phyloP scores from a whole-genome alignment of 2,888 invertebrate species.

The Plagodis dolabraria region DNA sequence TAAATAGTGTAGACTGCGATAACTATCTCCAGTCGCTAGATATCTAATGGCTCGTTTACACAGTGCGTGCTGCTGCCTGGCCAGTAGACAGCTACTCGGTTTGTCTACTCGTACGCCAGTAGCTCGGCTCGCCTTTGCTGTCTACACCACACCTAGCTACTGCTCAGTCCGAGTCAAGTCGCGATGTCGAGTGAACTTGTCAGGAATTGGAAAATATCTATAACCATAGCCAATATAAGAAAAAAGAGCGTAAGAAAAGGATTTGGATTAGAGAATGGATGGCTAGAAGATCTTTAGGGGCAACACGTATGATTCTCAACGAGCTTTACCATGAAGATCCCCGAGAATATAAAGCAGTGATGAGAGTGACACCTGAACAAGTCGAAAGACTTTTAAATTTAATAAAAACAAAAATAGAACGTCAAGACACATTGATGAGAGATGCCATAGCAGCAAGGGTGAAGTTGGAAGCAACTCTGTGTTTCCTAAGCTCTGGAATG shows the following conservation, averaged over 20 bases:
- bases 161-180: constrained; percentile 19
- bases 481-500: constrained; percentile 26
- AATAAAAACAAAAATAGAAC: constrained; percentile 26
- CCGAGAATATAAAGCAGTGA: constrained; percentile 28
- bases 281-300: constrained; percentile 21
- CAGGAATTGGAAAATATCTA: constrained; percentile 27
- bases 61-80: constrained; percentile 26
- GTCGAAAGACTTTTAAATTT: constrained; percentile 30
- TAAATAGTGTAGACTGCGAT: too few species aligned
- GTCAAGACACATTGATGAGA: constrained; percentile 26
- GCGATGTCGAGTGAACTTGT: constrained; percentile 20
- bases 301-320: constrained; percentile 29
- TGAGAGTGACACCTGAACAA: constrained; percentile 30
- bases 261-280: constrained; percentile 27
- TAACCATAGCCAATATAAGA: constrained; percentile 24
- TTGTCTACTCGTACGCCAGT: constrained; percentile 28
- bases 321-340: constrained; percentile 34
- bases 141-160: constrained; percentile 23
- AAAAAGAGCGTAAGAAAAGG: constrained; percentile 24
- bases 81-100: constrained; percentile 33
- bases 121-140: constrained; percentile 25
- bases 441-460: constrained; percentile 29
- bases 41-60: constrained; percentile 30
- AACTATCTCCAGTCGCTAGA: too few species aligned
- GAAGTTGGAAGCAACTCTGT: constrained; percentile 24